phyloP scores from a whole-genome alignment of 2,113 vertebrate genomes.

The Rhineura floridana region DNA sequence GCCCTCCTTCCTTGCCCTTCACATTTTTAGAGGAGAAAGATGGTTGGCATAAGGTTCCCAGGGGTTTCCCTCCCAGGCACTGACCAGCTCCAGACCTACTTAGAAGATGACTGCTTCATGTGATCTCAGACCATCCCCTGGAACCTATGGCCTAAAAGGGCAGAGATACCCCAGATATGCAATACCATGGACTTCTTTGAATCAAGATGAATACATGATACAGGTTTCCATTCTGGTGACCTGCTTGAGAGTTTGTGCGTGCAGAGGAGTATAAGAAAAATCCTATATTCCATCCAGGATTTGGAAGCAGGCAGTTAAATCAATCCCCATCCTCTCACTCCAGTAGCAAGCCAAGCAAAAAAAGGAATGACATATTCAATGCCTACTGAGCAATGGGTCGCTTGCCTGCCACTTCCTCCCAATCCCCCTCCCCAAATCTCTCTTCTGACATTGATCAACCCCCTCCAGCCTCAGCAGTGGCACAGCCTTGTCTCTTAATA shows the following conservation, averaged over 20 bases:
- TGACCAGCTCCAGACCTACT: not conserved
- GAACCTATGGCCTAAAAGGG: not conserved
- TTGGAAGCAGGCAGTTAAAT: not conserved
- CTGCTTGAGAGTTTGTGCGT: not conserved
- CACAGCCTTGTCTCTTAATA: not conserved
- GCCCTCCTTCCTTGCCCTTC: not conserved
- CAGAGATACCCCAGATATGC: not conserved
- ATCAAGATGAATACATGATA: not conserved
- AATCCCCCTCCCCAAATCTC: not conserved
- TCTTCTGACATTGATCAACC: slow-evolving; percentile 2
- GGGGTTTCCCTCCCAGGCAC: not conserved
- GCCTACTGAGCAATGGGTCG: not conserved
- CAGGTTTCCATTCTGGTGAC: not conserved
- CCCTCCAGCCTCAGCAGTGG: not conserved
- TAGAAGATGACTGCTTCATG: not conserved
- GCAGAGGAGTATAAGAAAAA: not conserved
- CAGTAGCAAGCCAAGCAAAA: slow-evolving; percentile 1
- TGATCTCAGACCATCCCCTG: not conserved
- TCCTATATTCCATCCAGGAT: not conserved
- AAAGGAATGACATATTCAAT: not conserved
- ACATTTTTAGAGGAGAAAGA: not conserved
- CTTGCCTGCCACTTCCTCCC: no score
- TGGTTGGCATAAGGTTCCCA: not conserved
- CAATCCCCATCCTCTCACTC: not conserved
- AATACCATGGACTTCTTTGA: not conserved